Base-by-base conservation (phyloP, 1,140 invertebrate genomes). In the Cydia strobilella region DNA sequence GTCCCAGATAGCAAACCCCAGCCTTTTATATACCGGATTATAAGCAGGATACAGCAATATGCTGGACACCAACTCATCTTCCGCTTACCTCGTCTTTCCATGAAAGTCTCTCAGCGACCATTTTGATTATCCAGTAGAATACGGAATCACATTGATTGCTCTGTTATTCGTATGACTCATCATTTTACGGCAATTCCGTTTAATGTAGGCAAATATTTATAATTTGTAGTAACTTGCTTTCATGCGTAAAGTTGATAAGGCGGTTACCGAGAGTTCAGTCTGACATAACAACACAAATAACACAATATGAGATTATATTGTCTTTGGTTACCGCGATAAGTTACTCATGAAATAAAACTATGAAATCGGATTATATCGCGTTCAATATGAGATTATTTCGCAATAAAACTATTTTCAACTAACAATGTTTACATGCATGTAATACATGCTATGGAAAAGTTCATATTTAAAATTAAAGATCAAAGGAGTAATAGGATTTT, bases 61-160 rank as follows among this genome's bases (percentile, higher is more conserved):
- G n/a, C n/a, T n/a, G 27, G 77, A 54, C 72, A 79, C 74, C 74
- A 81, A 80, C 76, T 82, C 79, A 86, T 85, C 82, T 80, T 85
- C 82, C 83, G 80, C 81, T 77, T 81, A 86, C 85, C 79, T 76
- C 77, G 79, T 79, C 81, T 76, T 91, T 90, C 87, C 84, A 90
- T 89, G 85, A 85, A 90, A 90, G 83, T 86, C 86, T 88, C 89
- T 91, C 84, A 88, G 85, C 80, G 77, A 76, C 88, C 86, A 90
- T 89, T 88, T 88, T 82, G 80, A 85, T 87, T 82, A 73, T 88
- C 89, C 86, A 85, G 77, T 85, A 85, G 89, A 90, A 81, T 76
- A 74, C 79, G 74, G 78, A 77, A 79, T 77, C 63, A 75, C 72
- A 71, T 69, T 85, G 84, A 85, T 82, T 77, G 77, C 77, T 80